Base-by-base conservation (phyloP, 2,113 vertebrate genomes). In the Meriones unguiculatus region DNA sequence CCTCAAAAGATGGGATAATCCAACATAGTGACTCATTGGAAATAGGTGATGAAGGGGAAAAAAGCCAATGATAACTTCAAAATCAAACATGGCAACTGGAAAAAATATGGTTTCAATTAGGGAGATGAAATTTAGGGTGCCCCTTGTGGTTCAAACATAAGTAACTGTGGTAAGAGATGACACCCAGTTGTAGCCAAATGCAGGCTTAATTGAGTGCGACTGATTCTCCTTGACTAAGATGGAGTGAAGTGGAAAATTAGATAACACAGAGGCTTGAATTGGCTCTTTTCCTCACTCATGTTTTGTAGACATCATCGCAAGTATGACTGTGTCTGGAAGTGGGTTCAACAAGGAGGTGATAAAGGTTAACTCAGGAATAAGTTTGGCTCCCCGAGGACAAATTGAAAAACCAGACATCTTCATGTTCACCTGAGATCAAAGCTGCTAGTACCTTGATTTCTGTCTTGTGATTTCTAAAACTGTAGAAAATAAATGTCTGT, bases 1-100 rank as follows among this genome's bases (percentile, higher is more conserved):
- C 59, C 95, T 90, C 54, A 82, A 82, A 87, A 72, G 76, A 90
- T 70, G 46, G 54, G 18, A 92, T 72, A 94, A 69, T 88, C 82
- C 82, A 91, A 92, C 30, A 13, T 76, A 28, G 22, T 52, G 67
- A 90, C 62, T 82, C 14, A 52, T 32, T 95, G 50, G 70, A 93
- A 90, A 72, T 72, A 77, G 72, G 73, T 90, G 80, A 67, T 24
- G 32, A 90, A 50, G 50, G 50, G 2, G 76, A 84, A 25, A 77
- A 24, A 20, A 35, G 7, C 67, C 57, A 77, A 73, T 41, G 24
- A 57, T 96, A 59, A 94, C 35, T 75, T 95, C 41, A 94, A 81
- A 59, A 88, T 91, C 32, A 86, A 87, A 87, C 17, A 41, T 87
- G 52, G 87, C 30, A 85, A 82, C 59, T 90, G 52, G 92, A 70